phyloP scores from a whole-genome alignment of 2,888 invertebrate species.

The Protonemura montana region DNA sequence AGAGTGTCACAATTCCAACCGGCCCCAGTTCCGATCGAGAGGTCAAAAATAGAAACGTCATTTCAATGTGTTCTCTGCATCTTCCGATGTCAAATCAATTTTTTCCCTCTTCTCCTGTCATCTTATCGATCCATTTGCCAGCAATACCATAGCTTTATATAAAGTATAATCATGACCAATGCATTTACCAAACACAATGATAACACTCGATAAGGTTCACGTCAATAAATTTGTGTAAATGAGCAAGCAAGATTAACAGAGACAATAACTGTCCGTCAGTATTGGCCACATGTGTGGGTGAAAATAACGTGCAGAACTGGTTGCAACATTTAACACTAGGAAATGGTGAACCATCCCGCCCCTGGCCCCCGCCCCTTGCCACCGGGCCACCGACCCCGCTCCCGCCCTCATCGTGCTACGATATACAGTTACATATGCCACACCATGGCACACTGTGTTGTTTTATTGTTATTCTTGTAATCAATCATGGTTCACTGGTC shows the following conservation, averaged over 20 bases:
- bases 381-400: not conserved
- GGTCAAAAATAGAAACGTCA: slow-evolving; percentile 33
- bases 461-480: slow-evolving; percentile 24
- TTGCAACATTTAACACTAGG: not conserved
- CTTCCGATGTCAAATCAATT: slow-evolving; percentile 30
- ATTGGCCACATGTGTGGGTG: not conserved
- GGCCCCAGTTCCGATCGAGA: not conserved
- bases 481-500: slow-evolving; percentile 21
- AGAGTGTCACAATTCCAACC: slow-evolving; percentile 25
- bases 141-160: not conserved
- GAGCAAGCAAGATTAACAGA: slow-evolving; percentile 7
- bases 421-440: not conserved
- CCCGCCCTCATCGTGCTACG: not conserved
- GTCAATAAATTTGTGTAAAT: not conserved
- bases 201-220: not conserved
- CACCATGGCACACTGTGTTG: not conserved
- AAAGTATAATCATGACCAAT: not conserved
- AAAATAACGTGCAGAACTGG: not conserved
- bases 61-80: slow-evolving; percentile 34
- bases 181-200: not conserved
- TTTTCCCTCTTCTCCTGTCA: not conserved
- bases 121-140: not conserved
- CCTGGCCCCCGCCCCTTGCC: not conserved
- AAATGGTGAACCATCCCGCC: not conserved
- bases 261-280: not conserved